Base-by-base conservation (phyloP, 1,140 invertebrate genomes). In the Lasioglossum albipes region DNA sequence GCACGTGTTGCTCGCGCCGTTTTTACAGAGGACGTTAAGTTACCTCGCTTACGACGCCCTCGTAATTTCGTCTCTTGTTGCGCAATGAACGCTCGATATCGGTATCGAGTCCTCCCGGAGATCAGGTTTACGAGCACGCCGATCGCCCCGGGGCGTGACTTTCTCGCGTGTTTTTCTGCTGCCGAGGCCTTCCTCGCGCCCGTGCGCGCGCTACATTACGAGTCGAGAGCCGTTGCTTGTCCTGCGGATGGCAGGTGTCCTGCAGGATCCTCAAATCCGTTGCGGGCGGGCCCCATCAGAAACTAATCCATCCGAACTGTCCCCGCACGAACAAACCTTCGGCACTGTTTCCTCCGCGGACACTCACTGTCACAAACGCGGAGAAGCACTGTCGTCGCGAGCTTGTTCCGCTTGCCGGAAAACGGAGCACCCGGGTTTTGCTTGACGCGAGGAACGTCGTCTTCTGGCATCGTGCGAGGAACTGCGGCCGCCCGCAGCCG, bases 401-500 rank as follows among this genome's bases (percentile, higher is more conserved):
- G 52, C 16, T 20, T 5, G 52, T 20, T 20, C 52, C 27, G 22
- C n/a, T 27, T 62, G 31, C 31, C 36, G 22, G 59, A 71, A 61
- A 45, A 52, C 42, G 16, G 65, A 16, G 66, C 52, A 67, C 41
- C 31, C 41, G 67, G 18, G 71, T 71, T 72, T 36, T 36, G 36
- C 36, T 36, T 67, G 68, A 31, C 62, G 67, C 76, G 85, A 83
- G 84, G 85, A 78, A 86, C 85, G 82, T 87, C 85, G 78, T 71
- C 77, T 86, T 78, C 84, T 87, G 85, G 82, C 81, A 86, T 84
- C 86, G 76, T 88, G 77, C 74, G 74, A 75, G 75, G 85, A 81
- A 87, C 85, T 87, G 83, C 79, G 73, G 75, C 73, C 42, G 71
- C 59, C 70, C 54, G 84, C 76, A 62, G 85, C 66, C 68, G 72